A percentile compares a stretch with the other conserved stretches of the same genome.
Conservation (phyloP, 2,113 vertebrate species). For the Engystomops pustulosus region DNA sequence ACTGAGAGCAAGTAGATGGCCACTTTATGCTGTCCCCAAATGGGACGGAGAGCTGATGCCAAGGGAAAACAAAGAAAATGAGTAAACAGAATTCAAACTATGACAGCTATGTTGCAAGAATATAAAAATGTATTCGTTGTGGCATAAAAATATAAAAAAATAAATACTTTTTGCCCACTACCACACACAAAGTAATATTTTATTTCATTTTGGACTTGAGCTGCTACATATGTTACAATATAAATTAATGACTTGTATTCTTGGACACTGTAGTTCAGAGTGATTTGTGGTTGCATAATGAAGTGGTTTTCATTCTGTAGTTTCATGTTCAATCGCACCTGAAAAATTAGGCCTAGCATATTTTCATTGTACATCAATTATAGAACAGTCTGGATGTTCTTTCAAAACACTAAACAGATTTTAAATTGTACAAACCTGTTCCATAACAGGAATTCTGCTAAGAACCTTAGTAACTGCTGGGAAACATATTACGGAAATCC, state of each 20-base stretch:
- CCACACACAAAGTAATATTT: background rate
- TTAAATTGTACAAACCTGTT: conserved; percentile 11
- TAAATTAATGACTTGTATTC: background rate
- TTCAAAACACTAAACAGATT: conserved; percentile 16
- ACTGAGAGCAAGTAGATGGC: too few species aligned
- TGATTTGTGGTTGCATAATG: conserved; percentile 9
- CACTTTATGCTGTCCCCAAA: too few species aligned
- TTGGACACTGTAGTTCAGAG: background rate
- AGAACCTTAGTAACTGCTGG: conserved; percentile 23
- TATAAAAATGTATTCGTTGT: too few species aligned
- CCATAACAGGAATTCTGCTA: background rate
- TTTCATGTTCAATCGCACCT: background rate
- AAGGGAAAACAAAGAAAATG: too few species aligned
- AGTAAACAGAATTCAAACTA: too few species aligned
- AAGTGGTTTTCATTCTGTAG: background rate
- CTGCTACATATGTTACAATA: background rate
- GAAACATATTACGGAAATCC: conserved; percentile 32
- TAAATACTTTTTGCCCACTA: background rate
- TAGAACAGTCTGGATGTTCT: conserved; percentile 14
- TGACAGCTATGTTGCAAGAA: too few species aligned
- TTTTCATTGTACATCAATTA: background rate
- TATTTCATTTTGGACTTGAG: background rate
- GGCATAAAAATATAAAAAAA: too few species aligned
- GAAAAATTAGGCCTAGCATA: background rate
- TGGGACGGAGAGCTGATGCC: too few species aligned